A percentile compares a stretch with the other conserved stretches of the same genome.
Conservation (phyloP, 2,797 vertebrate genomes). For the Eptatretus atami region DNA sequence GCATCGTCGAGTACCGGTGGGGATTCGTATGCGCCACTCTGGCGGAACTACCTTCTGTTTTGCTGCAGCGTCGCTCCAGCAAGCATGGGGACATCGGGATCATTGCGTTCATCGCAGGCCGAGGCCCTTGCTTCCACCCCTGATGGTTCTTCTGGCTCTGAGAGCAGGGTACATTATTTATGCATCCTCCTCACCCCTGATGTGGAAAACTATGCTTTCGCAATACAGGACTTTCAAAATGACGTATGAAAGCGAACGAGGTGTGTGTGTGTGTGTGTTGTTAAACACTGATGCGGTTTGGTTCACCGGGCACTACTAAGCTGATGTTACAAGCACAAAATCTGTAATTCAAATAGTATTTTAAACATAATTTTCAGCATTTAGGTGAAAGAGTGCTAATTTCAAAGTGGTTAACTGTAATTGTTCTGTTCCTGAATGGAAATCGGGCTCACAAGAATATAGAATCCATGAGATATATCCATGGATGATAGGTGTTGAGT, state of each 20-base stretch:
- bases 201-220: no score
- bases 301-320: neutral
- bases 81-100: slow-evolving; percentile 27
- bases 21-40: slow-evolving; percentile 76
- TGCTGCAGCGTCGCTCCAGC: slow-evolving; percentile 74
- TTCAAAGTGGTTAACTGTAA: no score
- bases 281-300: neutral
- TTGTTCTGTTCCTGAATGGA: no score
- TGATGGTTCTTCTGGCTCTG: slow-evolving; percentile 87
- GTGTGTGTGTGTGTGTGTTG: neutral
- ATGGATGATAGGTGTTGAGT: no score
- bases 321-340: no score
- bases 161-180: slow-evolving; percentile 39
- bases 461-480: no score
- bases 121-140: slow-evolving; percentile 97
- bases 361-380: no score
- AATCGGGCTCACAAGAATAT: no score
- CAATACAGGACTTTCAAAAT: no score
- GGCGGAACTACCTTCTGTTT: slow-evolving; percentile 93
- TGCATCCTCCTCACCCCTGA: neutral
- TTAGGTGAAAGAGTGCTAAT: no score
- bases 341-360: no score
- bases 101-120: slow-evolving; percentile 74
- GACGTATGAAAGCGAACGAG: no score
- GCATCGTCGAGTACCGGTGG: slow-evolving; percentile 30